Conservation (phyloP, 2,797 vertebrate species). For the Gadopsis marmoratus region DNA sequence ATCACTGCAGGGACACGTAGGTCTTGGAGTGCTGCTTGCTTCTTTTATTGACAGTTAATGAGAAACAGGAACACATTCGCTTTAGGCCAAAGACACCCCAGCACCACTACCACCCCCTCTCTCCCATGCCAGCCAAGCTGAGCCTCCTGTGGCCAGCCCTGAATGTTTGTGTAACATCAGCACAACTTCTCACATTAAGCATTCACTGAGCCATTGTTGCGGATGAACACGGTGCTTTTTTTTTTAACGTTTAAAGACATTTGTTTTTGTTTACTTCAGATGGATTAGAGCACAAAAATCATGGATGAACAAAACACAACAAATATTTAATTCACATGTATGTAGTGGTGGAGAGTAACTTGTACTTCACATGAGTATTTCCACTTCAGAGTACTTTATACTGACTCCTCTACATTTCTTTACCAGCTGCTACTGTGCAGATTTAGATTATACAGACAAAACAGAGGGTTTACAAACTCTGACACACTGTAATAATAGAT, state of each 20-base stretch:
- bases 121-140: slow-evolving; percentile 1
- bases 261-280: slow-evolving; percentile 25
- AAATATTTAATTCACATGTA: neutral
- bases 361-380: neutral
- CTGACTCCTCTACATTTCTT: neutral
- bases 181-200: slow-evolving; percentile 62
- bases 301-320: neutral
- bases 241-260: slow-evolving; percentile 15
- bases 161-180: slow-evolving; percentile 66
- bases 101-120: too few relatives aligned
- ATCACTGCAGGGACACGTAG: slow-evolving; percentile 22
- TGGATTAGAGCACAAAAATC: neutral
- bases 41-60: slow-evolving; percentile 56
- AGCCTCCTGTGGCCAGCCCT: slow-evolving; percentile 42
- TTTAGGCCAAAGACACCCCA: slow-evolving; percentile 30
- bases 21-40: neutral
- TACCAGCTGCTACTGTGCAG: neutral
- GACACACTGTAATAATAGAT: neutral
- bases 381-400: neutral
- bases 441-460: neutral
- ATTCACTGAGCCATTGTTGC: slow-evolving; percentile 51
- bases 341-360: neutral
- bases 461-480: neutral
- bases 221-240: slow-evolving; percentile 38
- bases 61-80: slow-evolving; percentile 48